phyloP scores from a whole-genome alignment of 2,888 invertebrate genomes.

The Arctia plantaginis region DNA sequence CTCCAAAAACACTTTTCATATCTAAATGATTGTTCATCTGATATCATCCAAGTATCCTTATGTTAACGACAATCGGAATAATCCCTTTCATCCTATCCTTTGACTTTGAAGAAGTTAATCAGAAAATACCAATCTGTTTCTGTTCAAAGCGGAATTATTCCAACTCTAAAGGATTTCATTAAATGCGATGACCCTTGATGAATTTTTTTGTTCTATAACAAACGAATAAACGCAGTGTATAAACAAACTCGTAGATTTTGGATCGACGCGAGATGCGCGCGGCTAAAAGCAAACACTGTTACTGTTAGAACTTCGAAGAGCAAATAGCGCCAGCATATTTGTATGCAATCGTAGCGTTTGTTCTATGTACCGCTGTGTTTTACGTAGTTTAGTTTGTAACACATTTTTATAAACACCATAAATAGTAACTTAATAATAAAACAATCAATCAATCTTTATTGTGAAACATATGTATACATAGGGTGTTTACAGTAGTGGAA shows the following conservation, averaged over 20 bases:
- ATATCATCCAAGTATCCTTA: not conserved
- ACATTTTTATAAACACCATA: not conserved
- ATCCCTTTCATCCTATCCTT: not conserved
- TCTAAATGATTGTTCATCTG: not conserved
- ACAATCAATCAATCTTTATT: no score
- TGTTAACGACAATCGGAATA: not conserved
- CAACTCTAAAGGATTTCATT: not conserved
- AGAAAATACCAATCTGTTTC: not conserved
- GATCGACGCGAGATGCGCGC: slow-evolving; percentile 17
- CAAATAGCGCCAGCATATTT: slow-evolving; percentile 28
- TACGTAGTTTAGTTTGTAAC: not conserved
- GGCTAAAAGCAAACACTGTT: slow-evolving; percentile 21
- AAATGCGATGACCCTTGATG: not conserved
- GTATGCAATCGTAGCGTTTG: slow-evolving; percentile 17
- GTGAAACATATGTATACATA: no score
- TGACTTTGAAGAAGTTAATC: not conserved
- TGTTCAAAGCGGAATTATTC: not conserved
- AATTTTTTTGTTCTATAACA: slow-evolving; percentile 4
- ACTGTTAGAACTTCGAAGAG: slow-evolving; percentile 20
- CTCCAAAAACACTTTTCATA: not conserved
- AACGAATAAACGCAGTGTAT: slow-evolving; percentile 6
- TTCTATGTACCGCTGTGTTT: not conserved
- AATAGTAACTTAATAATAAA: not conserved
- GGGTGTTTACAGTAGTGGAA: no score
- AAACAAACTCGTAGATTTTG: slow-evolving; percentile 22